Base-by-base conservation (phyloP, 2,797 vertebrate genomes). In the Pseudochaenichthys georgianus region DNA sequence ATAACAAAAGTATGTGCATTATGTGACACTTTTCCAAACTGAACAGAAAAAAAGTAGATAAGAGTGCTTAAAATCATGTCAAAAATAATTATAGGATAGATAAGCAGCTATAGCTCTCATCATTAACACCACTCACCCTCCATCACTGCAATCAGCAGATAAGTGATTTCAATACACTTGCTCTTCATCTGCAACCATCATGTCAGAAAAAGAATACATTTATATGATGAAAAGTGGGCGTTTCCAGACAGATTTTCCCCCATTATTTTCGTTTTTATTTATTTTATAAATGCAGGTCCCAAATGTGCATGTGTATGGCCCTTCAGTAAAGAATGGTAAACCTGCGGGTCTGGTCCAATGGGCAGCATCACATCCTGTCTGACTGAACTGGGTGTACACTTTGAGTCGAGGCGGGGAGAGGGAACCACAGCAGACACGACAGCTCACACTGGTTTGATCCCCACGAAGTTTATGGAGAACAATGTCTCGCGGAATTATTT, bases 341-440 rank as follows among this genome's bases (percentile, higher is more conserved):
- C n/a, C 50, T 31, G 23, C 46, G 16, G 45, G 28, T 59, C 11
- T n/a, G 75, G 81, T 62, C 77, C 73, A 72, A 13, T 60, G 64
- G 59, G 65, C 85, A 83, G 82, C 86, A 90, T 86, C 89, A 89
- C 78, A 84, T 88, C 87, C 91, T 82, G 81, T 67, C 67, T 78
- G 78, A 67, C 48, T 59, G 70, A 71, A 74, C 82, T 82, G 91
- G 88, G 83, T 74, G 89, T 86, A 79, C 80, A 89, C 85, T 77
- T 77, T 7, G 59, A 82, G 82, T 46, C 61, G 81, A 87, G 83
- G 89, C 83, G 75, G 74, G 80, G 73, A 81, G 72, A 72, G 70
- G 70, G 23, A 68, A 60, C 60, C 41, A 13, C 57, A 48, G 61
- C 34, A 53, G 43, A 73, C 54, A 21, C 75, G 60, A 43, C 80